Evolutionary conservation across 2,113 vertebrate genomes (phyloP).

Genomic region (Neotoma lepida): DNA sequence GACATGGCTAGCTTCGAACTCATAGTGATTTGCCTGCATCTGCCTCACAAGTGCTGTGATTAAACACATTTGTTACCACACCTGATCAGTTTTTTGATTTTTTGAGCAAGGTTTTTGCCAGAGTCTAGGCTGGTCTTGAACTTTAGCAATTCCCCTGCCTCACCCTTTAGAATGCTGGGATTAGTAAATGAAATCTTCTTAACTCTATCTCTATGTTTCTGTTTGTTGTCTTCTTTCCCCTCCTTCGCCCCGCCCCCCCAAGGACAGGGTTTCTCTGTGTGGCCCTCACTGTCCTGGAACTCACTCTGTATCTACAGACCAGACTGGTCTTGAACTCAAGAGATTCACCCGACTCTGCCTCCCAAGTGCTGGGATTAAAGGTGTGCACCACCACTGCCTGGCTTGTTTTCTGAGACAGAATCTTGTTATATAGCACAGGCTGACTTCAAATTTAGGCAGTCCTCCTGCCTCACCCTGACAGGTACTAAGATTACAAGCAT

Average conservation of each 20-base stretch:
- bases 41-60: too few species aligned
- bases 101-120: neutral
- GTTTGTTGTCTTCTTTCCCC: neutral
- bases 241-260: rapidly evolving
- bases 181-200: neutral
- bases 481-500: neutral
- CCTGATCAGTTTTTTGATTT: too few species aligned
- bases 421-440: neutral
- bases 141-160: too few species aligned
- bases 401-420: neutral
- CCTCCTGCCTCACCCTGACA: neutral
- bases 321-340: neutral
- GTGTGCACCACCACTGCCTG: neutral
- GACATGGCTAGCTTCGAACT: too few species aligned
- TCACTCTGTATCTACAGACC: neutral
- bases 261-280: neutral
- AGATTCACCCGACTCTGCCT: neutral
- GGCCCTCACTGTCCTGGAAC: neutral
- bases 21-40: too few species aligned
- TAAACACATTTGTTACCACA: too few species aligned
- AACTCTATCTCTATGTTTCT: neutral
- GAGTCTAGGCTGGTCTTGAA: neutral
- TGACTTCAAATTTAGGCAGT: neutral
- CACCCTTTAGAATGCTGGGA: too few species aligned
- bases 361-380: neutral